Conservation (phyloP, 2,113 vertebrate genomes). For the Cebus imitator region DNA sequence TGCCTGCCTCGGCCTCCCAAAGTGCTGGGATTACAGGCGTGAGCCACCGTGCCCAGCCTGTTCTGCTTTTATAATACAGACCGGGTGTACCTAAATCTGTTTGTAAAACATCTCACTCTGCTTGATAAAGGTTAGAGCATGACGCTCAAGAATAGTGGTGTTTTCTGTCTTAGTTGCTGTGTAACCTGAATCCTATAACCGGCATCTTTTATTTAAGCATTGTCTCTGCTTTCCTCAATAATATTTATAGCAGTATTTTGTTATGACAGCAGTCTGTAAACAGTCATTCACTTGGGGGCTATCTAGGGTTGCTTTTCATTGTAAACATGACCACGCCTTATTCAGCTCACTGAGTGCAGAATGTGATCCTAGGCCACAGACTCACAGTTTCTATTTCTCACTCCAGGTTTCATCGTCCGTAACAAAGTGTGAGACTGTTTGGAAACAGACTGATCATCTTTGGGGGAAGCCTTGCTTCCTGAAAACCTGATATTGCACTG, state of each 20-base stretch:
- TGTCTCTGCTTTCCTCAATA: background rate
- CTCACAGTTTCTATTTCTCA: conserved; percentile 49
- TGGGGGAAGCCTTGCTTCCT: conserved; percentile 69
- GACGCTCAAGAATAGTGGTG: background rate
- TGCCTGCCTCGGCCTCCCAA: too few relatives aligned
- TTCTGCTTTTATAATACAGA: background rate
- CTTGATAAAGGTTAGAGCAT: background rate
- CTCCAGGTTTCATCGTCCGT: conserved; percentile 89
- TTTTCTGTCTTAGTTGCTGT: background rate
- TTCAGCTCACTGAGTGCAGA: background rate
- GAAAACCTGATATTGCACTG: conserved; percentile 80
- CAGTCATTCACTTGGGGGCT: background rate
- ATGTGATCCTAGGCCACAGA: background rate
- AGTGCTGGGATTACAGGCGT: too few relatives aligned
- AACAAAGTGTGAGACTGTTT: conserved; percentile 62
- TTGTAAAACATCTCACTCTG: background rate
- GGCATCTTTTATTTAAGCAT: background rate
- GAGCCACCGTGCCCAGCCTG: too few relatives aligned
- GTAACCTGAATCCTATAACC: background rate
- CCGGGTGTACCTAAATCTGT: background rate
- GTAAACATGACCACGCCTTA: background rate
- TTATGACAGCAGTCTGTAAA: background rate
- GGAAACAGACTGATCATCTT: conserved; percentile 73
- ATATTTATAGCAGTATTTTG: background rate
- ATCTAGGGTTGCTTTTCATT: background rate